Percentiles rank a stretch among this genome's conserved stretches.
Evolutionary conservation across 1,140 invertebrate genomes (phyloP).

Genomic region (Oscheius sp.): DNA sequence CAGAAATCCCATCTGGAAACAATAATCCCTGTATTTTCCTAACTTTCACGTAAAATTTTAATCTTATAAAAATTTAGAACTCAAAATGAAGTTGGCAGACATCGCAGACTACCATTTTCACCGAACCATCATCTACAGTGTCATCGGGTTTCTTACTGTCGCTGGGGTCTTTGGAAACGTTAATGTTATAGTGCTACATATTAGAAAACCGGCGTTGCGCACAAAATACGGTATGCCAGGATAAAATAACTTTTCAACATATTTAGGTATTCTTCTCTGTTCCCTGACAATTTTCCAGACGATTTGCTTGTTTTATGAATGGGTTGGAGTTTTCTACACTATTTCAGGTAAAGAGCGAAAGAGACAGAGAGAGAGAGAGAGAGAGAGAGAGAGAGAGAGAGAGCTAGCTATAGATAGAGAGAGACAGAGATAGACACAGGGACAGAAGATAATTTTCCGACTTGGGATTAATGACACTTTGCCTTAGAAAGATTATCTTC

Average conservation of each 20-base stretch:
- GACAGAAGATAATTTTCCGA: no score
- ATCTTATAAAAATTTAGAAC: no score
- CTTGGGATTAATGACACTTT: no score
- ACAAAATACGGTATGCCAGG: slow-evolving; percentile 2
- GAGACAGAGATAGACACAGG: no score
- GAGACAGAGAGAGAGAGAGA: no score
- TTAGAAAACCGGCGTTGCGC: background rate
- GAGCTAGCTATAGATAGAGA: no score
- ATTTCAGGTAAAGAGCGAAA: background rate
- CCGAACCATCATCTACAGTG: background rate
- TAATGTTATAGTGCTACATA: background rate
- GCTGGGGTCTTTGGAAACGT: slow-evolving; percentile 5
- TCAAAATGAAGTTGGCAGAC: no score
- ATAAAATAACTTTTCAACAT: background rate
- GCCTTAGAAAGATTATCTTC: no score
- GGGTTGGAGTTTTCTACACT: background rate
- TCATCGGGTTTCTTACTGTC: background rate
- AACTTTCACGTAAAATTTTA: no score
- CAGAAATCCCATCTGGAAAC: no score
- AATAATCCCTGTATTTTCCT: no score
- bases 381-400: no score
- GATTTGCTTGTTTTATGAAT: background rate
- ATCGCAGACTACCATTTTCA: slow-evolving; percentile 13
- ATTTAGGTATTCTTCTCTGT: slow-evolving; percentile 9
- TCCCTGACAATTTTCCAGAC: background rate